Percentiles rank a stretch among this genome's conserved stretches.
Evolutionary conservation across 30 jellyfish, hydroid and myxozoan genomes (phyloP).

Genomic region (Aurelia sp.): DNA sequence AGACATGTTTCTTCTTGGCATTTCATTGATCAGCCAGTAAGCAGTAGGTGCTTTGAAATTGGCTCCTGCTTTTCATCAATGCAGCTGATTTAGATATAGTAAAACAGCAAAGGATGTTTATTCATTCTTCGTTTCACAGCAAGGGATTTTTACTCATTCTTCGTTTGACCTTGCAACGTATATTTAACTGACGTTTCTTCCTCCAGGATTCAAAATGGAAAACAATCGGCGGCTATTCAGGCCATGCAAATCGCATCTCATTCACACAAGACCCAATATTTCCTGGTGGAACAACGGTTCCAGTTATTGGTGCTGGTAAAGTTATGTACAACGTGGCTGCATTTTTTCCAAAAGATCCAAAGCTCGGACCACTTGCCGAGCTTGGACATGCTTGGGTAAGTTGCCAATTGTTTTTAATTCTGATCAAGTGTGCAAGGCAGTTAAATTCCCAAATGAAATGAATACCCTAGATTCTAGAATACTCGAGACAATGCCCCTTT

Average conservation of each 20-base stretch:
- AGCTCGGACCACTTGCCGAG: conserved; percentile 78
- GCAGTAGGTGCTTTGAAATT: too few species aligned
- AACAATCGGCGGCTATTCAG: conserved; percentile 76
- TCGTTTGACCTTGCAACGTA: too few species aligned
- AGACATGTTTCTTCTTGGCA: too few species aligned
- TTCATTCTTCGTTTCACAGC: too few species aligned
- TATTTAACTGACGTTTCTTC: background rate
- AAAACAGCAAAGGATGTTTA: too few species aligned
- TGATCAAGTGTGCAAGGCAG: background rate
- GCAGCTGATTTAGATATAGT: too few species aligned
- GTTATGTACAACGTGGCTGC: conserved; percentile 82
- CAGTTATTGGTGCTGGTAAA: conserved; percentile 92
- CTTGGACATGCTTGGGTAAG: conserved; percentile 84
- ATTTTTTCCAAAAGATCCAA: conserved; percentile 79
- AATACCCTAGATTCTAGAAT: too few species aligned
- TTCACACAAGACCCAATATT: conserved; percentile 81
- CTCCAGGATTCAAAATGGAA: conserved; percentile 85
- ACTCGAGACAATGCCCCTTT: background rate
- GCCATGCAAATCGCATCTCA: conserved; percentile 16
- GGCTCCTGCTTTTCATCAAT: too few species aligned
- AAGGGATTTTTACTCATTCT: too few species aligned
- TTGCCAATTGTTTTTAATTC: background rate
- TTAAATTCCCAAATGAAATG: too few species aligned
- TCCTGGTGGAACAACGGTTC: conserved; percentile 92
- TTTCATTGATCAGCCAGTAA: too few species aligned